phyloP scores from a whole-genome alignment of 1,140 invertebrate genomes.

The Zaprionus ghesquierei region DNA sequence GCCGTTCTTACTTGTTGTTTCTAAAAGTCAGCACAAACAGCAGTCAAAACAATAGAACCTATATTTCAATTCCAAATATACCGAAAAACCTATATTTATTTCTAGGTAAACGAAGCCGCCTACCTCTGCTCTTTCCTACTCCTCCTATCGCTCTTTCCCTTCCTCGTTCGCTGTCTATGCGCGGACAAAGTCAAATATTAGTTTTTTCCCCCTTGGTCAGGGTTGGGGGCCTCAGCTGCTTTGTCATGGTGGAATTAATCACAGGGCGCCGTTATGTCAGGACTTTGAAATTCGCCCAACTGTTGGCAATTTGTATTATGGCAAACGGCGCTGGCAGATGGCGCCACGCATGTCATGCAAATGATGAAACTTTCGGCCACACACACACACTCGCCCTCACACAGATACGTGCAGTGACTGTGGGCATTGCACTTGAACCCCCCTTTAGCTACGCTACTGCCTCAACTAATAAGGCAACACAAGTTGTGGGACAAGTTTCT shows the following conservation, averaged over 20 bases:
- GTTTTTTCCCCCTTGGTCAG: conserved; percentile 23
- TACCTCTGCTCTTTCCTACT: neutral
- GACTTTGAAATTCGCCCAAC: conserved; percentile 62
- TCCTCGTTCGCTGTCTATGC: neutral
- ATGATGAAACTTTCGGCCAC: conserved; percentile 63
- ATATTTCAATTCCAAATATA: neutral
- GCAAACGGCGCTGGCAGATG: conserved; percentile 63
- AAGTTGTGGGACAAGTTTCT: conserved; percentile 28
- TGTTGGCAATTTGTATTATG: conserved; percentile 51
- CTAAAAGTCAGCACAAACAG: neutral
- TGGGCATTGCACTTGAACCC: conserved; percentile 19
- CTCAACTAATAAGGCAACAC: conserved; percentile 50
- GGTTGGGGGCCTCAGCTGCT: conserved; percentile 44
- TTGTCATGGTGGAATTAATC: conserved; percentile 64
- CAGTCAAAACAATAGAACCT: neutral
- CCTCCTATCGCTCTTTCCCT: neutral
- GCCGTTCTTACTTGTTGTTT: no score
- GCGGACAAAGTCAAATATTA: conserved; percentile 50
- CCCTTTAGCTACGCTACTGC: neutral
- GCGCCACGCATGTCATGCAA: conserved; percentile 72
- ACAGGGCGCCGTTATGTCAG: conserved; percentile 34
- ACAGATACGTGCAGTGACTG: neutral
- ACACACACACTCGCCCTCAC: conserved; percentile 18
- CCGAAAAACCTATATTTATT: neutral
- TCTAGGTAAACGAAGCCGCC: neutral